Evolutionary conservation across 2,797 vertebrate genomes (phyloP).

Genomic region (Hippoglossus hippoglossus): DNA sequence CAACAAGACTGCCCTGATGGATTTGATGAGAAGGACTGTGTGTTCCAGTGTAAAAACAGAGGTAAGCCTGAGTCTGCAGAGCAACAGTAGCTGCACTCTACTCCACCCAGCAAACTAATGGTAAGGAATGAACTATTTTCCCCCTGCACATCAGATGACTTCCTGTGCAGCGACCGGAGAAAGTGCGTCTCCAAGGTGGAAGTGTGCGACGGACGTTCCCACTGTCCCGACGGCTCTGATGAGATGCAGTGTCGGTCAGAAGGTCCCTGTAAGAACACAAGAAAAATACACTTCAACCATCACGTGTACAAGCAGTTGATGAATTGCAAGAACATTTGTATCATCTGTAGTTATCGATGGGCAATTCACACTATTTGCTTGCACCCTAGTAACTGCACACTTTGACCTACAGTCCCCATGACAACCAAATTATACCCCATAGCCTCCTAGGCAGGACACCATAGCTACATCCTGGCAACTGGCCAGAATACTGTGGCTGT

Average conservation of each 20-base stretch:
- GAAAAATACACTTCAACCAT: neutral
- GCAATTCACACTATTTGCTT: too few relatives aligned
- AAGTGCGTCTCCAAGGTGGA: constrained; percentile 65
- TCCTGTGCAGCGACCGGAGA: constrained; percentile 77
- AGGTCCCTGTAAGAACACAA: constrained; percentile 43
- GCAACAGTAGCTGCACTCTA: neutral
- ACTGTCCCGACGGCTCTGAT: constrained; percentile 83
- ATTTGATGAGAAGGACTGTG: constrained; percentile 83
- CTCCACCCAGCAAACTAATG: neutral
- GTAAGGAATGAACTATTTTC: neutral
- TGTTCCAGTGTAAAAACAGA: constrained; percentile 58
- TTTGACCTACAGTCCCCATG: too few relatives aligned
- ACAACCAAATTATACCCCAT: too few relatives aligned
- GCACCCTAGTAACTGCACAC: too few relatives aligned
- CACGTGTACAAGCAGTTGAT: neutral
- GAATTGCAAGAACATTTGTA: neutral
- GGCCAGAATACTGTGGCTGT: too few relatives aligned
- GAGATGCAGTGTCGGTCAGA: constrained; percentile 69
- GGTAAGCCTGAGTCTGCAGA: constrained; percentile 57
- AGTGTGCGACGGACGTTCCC: constrained; percentile 78
- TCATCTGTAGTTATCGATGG: neutral
- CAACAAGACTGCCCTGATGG: constrained; percentile 84
- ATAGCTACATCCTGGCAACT: too few relatives aligned
- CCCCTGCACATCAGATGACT: constrained; percentile 66
- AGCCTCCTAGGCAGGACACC: too few relatives aligned